A percentile compares a stretch with the other conserved stretches of the same genome.
Evolutionary conservation across 2,113 vertebrate species (phyloP).

Genomic region (Sinosuthora webbiana): DNA sequence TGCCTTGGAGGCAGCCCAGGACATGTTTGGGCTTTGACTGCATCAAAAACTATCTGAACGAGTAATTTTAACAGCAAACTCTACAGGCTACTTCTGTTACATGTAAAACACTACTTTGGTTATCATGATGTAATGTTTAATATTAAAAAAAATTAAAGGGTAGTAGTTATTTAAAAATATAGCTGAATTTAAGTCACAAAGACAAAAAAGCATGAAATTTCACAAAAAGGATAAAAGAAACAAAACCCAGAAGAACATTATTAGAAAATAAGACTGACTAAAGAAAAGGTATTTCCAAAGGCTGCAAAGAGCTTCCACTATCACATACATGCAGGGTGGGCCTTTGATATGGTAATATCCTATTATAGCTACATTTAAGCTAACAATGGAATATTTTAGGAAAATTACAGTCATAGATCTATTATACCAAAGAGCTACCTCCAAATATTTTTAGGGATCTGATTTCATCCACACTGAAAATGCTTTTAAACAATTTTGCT

Average conservation of each 20-base stretch:
- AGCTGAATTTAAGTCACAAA: neutral
- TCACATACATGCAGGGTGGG: neutral
- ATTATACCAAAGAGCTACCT: neutral
- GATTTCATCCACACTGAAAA: constrained; percentile 17
- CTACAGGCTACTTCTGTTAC: neutral
- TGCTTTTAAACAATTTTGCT: neutral
- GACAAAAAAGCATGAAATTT: neutral
- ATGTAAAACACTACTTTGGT: neutral
- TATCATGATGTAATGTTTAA: neutral
- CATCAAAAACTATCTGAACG: neutral
- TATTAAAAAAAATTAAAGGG: neutral
- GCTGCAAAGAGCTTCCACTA: neutral
- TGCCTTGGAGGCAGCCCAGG: neutral
- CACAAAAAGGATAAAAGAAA: neutral
- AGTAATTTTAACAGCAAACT: neutral
- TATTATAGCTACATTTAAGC: neutral
- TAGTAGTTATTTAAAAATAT: neutral
- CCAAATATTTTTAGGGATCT: neutral
- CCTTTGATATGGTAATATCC: constrained; percentile 11
- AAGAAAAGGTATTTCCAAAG: neutral
- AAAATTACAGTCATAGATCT: neutral
- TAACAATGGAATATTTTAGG: neutral
- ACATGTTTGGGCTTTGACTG: fast-evolving
- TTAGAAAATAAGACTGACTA: neutral
- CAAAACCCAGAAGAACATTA: neutral